Evolutionary conservation across 2,888 invertebrate species (phyloP).

Genomic region (Lithosia quadra): DNA sequence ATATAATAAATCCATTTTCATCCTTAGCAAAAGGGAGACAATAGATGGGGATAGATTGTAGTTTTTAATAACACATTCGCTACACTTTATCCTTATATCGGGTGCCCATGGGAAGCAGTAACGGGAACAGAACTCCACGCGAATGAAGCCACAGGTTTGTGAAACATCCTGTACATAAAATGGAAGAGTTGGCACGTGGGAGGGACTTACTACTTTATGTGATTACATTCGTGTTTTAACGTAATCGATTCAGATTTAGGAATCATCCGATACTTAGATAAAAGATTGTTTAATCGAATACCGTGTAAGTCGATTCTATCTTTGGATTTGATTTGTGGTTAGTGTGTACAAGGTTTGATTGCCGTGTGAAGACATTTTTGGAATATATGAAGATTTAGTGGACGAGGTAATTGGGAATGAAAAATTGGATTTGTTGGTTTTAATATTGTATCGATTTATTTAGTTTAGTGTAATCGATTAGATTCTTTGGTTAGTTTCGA

Average conservation of each 20-base stretch:
- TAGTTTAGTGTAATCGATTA: conserved; percentile 16
- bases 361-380: conserved; percentile 21
- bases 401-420: conserved; percentile 25
- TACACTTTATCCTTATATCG: too few species aligned
- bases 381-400: conserved; percentile 21
- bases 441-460: conserved; percentile 12
- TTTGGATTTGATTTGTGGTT: conserved; percentile 33
- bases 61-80: too few species aligned
- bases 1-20: too few species aligned
- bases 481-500: not conserved
- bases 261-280: conserved; percentile 44
- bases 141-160: too few species aligned
- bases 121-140: too few species aligned
- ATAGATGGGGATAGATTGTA: too few species aligned
- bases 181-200: conserved; percentile 47
- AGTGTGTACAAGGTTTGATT: conserved; percentile 35
- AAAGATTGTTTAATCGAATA: conserved; percentile 45
- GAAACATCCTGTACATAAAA: conserved; percentile 11
- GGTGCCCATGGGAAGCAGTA: too few species aligned
- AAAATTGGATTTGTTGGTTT: not conserved
- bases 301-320: conserved; percentile 35
- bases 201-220: conserved; percentile 50
- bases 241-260: conserved; percentile 59
- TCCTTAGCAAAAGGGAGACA: too few species aligned
- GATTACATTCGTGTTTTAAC: conserved; percentile 53